phyloP scores from a whole-genome alignment of 2,797 vertebrate species.

The Ispidina lecontei region DNA sequence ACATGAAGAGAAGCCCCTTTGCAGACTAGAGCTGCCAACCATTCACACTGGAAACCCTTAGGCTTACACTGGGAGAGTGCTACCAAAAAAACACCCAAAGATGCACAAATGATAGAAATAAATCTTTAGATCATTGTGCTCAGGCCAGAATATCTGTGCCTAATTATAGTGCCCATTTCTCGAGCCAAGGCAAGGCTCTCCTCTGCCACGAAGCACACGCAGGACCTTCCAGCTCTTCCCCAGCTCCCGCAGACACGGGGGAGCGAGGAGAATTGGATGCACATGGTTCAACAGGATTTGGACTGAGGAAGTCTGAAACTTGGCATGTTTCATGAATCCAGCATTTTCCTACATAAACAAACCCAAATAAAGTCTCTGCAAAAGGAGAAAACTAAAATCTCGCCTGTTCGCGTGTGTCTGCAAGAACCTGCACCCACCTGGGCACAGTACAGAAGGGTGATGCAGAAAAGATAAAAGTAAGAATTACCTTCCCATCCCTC shows the following conservation, averaged over 20 bases:
- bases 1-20: background rate
- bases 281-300: conserved; percentile 50
- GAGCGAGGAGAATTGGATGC: conserved; percentile 45
- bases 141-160: background rate
- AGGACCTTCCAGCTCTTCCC: background rate
- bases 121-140: background rate
- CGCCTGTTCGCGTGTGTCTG: background rate
- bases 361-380: background rate
- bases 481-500: background rate
- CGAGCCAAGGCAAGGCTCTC: background rate
- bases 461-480: background rate
- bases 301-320: background rate
- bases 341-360: background rate
- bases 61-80: rapidly evolving
- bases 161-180: background rate
- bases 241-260: rapidly evolving
- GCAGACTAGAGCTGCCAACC: background rate
- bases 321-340: background rate
- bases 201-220: rapidly evolving
- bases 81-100: background rate
- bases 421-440: background rate
- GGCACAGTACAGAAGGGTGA: background rate
- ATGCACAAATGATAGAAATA: rapidly evolving
- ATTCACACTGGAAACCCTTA: background rate
- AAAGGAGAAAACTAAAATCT: background rate